phyloP scores from a whole-genome alignment of 2,113 vertebrate genomes.

The Mellivora capensis region DNA sequence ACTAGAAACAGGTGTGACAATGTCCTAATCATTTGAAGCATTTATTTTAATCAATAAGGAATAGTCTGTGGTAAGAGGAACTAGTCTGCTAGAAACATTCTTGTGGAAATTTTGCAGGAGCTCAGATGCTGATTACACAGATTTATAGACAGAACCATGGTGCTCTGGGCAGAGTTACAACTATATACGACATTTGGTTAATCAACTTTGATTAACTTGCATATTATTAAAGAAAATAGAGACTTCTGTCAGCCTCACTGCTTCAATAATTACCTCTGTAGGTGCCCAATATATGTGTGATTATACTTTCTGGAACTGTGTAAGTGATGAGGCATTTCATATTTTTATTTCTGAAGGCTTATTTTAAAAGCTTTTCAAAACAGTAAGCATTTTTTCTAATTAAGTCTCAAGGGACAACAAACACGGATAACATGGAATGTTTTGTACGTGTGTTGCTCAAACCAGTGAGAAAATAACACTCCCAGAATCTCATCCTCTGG shows the following conservation, averaged over 20 bases:
- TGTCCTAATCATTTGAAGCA: neutral
- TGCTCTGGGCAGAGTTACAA: neutral
- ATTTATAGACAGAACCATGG: neutral
- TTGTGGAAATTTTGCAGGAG: constrained; percentile 16
- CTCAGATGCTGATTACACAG: constrained; percentile 30
- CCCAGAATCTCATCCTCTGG: neutral
- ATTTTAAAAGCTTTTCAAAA: constrained; percentile 34
- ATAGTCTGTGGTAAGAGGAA: constrained; percentile 4
- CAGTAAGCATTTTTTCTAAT: neutral
- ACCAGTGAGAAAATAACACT: neutral
- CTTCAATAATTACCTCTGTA: constrained; percentile 1
- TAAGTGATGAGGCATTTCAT: neutral
- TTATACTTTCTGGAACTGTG: neutral
- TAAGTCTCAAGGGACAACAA: neutral
- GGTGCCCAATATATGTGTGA: neutral
- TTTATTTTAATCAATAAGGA: constrained; percentile 35
- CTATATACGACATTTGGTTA: neutral
- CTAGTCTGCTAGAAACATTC: constrained; percentile 9
- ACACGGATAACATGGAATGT: neutral
- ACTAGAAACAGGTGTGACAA: constrained; percentile 9
- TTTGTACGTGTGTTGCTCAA: neutral
- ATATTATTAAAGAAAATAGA: constrained; percentile 8
- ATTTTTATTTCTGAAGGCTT: constrained; percentile 31
- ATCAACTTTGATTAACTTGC: constrained; percentile 25
- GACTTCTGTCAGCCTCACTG: neutral